A percentile compares a stretch with the other conserved stretches of the same genome.
These are phyloP conservation scores for Triplophysa siluroides DNA, from an alignment of 2,113 vertebrate species.

Conservation along the genomic window DNA sequence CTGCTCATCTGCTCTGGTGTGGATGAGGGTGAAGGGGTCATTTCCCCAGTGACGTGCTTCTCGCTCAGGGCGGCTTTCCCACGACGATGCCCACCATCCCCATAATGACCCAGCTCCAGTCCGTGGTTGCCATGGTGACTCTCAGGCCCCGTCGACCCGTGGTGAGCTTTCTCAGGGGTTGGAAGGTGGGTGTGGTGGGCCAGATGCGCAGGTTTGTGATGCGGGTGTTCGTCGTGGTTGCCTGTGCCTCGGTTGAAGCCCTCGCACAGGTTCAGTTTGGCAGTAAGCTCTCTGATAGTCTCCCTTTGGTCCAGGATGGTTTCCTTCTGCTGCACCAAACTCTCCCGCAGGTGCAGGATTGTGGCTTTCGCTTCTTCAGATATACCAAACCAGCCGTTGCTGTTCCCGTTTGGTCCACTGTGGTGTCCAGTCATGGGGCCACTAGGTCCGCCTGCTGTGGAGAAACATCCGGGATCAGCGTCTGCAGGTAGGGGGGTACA, in stretches of 20 bases:
- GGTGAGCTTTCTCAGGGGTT: constrained; percentile 53
- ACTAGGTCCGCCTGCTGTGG: constrained; percentile 51
- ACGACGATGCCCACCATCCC: constrained; percentile 50
- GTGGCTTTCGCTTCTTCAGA: constrained; percentile 79
- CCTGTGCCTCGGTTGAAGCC: constrained; percentile 62
- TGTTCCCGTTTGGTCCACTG: constrained; percentile 32
- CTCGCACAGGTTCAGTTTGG: constrained; percentile 79
- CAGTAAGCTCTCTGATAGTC: constrained; percentile 78
- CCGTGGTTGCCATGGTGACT: constrained; percentile 63
- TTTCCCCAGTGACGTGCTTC: constrained; percentile 67
- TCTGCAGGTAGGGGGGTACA: constrained; percentile 78
- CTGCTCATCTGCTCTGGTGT: constrained; percentile 75
- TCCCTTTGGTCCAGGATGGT: constrained; percentile 82
- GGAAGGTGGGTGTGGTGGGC: constrained; percentile 49
- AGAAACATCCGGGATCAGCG: constrained; percentile 74
- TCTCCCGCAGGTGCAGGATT: constrained; percentile 80
- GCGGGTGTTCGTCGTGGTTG: constrained; percentile 59
- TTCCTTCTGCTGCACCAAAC: constrained; percentile 80
- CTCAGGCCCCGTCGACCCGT: constrained; percentile 54
- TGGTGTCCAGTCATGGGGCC: constrained; percentile 61
- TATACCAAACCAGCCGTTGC: constrained; percentile 71
- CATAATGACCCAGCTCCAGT: constrained; percentile 62
- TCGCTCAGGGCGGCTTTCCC: constrained; percentile 57
- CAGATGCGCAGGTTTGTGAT: constrained; percentile 38
- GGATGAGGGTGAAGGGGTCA: constrained; percentile 63